phyloP scores from a whole-genome alignment of 1,140 invertebrate genomes.

The Lysiphlebus fabarum region DNA sequence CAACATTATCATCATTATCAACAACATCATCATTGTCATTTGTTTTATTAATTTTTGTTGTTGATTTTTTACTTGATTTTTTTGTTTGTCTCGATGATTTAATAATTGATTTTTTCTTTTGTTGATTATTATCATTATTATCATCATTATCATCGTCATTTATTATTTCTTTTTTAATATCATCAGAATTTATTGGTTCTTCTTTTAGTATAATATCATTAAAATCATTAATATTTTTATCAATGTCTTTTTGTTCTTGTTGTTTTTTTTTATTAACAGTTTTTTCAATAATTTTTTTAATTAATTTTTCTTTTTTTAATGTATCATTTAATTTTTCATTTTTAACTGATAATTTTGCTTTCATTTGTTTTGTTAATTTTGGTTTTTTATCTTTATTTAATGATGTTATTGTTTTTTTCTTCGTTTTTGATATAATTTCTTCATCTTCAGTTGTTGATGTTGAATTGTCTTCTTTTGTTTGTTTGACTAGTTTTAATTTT shows the following conservation, averaged over 20 bases:
- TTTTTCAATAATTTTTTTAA: constrained; percentile 43
- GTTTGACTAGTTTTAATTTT: constrained; percentile 51
- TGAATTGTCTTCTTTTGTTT: constrained; percentile 26
- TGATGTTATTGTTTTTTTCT: constrained; percentile 19
- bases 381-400: constrained; percentile 36
- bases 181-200: constrained; percentile 28
- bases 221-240: constrained; percentile 32
- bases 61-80: too few relatives aligned
- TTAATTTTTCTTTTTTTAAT: constrained; percentile 44
- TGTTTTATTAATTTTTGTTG: too few relatives aligned
- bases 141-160: too few relatives aligned
- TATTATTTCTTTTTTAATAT: constrained; percentile 30
- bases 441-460: constrained; percentile 29
- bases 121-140: too few relatives aligned
- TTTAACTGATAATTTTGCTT: constrained; percentile 43
- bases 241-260: constrained; percentile 40
- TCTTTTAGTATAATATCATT: constrained; percentile 39
- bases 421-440: constrained; percentile 36
- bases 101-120: too few relatives aligned
- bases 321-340: constrained; percentile 37
- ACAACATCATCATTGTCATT: too few relatives aligned
- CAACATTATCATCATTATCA: too few relatives aligned
- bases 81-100: too few relatives aligned
- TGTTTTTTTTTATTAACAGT: constrained; percentile 41
- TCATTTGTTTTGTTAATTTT: constrained; percentile 46